phyloP scores from a whole-genome alignment of 1,140 invertebrate genomes.

The Hetaerina americana region DNA sequence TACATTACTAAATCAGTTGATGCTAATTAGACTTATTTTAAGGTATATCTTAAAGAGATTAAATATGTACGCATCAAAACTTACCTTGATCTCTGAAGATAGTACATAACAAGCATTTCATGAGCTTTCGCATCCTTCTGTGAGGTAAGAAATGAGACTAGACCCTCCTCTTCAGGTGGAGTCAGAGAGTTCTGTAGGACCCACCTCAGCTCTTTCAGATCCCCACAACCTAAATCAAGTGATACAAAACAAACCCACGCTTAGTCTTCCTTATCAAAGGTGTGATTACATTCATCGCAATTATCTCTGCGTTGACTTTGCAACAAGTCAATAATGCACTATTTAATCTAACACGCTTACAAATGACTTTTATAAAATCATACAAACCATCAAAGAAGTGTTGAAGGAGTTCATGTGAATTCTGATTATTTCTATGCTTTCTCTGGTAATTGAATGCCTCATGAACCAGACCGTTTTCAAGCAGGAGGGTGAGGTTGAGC shows the following conservation, averaged over 20 bases:
- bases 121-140: constrained; percentile 32
- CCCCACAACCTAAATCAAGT: constrained; percentile 25
- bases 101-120: constrained; percentile 35
- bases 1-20: no score
- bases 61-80: no score
- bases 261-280: no score
- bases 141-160: constrained; percentile 36
- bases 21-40: no score
- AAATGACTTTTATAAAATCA: constrained; percentile 25
- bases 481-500: constrained; percentile 35
- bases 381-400: constrained; percentile 31
- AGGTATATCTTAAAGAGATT: no score
- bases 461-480: constrained; percentile 40
- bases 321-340: no score
- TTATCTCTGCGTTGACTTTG: no score
- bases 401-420: constrained; percentile 27
- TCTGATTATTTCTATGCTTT: constrained; percentile 24
- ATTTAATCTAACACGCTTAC: constrained; percentile 13
- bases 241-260: not conserved
- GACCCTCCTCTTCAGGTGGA: constrained; percentile 36
- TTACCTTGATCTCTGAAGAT: constrained; percentile 29
- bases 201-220: constrained; percentile 34
- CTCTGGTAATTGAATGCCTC: constrained; percentile 42
- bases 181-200: constrained; percentile 39
- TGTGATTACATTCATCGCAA: no score